These are phyloP conservation scores for Amblyopsis hoosieri DNA, from an alignment of 2,797 vertebrate genomes.

Conservation along the genomic window DNA sequence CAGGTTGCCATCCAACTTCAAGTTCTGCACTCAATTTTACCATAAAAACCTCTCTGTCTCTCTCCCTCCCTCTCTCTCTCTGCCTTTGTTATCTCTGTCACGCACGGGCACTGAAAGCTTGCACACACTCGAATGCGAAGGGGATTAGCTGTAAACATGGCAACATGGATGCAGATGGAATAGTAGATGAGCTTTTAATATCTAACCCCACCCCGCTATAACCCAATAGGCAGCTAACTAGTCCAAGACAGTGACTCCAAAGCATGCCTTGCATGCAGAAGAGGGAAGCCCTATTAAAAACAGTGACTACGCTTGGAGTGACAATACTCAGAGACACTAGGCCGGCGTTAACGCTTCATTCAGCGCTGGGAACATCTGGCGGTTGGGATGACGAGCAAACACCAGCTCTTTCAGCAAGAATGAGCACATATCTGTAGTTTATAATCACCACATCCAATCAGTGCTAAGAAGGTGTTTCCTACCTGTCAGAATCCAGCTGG, in stretches of 20 bases:
- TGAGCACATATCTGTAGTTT: no score
- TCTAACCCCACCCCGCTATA: conserved; percentile 15
- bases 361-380: conserved; percentile 32
- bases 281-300: conserved; percentile 39
- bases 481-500: no score
- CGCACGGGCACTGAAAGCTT: background rate
- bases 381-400: conserved; percentile 15
- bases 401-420: background rate
- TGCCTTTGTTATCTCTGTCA: background rate
- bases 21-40: conserved; percentile 38
- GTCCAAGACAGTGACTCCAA: conserved; percentile 19
- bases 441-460: no score
- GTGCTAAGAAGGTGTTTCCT: no score
- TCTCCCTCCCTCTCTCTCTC: background rate
- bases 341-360: conserved; percentile 14
- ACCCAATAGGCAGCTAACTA: conserved; percentile 14
- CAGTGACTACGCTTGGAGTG: no score
- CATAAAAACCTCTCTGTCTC: conserved; percentile 22
- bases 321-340: background rate
- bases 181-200: conserved; percentile 17
- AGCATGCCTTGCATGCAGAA: conserved; percentile 15
- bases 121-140: conserved; percentile 12
- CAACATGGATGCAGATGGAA: conserved; percentile 30
- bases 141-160: conserved; percentile 12
- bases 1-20: conserved; percentile 27